These are phyloP conservation scores for Sinohyriopsis cumingii DNA, from an alignment of 2,888 invertebrate genomes.

Conservation along the genomic window DNA sequence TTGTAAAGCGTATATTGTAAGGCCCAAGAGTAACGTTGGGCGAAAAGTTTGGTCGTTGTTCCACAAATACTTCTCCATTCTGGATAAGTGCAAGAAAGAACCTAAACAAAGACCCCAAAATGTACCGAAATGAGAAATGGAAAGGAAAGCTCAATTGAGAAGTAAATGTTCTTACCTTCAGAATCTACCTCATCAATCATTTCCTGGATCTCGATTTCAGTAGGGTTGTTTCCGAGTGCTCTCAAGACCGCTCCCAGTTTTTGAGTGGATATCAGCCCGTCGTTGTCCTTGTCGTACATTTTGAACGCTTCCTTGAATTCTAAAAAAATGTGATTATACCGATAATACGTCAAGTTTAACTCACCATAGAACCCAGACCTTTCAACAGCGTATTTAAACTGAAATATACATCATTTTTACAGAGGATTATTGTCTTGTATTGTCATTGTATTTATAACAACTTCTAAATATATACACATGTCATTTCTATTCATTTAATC, in stretches of 20 bases:
- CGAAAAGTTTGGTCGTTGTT: too few species aligned
- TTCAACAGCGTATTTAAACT: not conserved
- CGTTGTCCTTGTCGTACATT: slow-evolving; percentile 48
- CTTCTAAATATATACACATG: too few species aligned
- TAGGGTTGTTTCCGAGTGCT: slow-evolving; percentile 48
- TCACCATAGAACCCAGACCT: not conserved
- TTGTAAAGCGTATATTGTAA: too few species aligned
- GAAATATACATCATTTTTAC: not conserved
- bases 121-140: not conserved
- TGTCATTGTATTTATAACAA: too few species aligned
- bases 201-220: slow-evolving; percentile 51
- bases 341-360: not conserved
- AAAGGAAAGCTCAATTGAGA: not conserved
- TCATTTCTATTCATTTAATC: too few species aligned
- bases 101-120: not conserved
- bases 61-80: too few species aligned
- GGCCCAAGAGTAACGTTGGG: too few species aligned
- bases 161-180: slow-evolving; percentile 29
- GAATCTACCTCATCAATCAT: slow-evolving; percentile 52
- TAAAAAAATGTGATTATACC: slow-evolving; percentile 10
- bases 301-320: slow-evolving; percentile 50
- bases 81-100: too few species aligned
- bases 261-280: slow-evolving; percentile 46
- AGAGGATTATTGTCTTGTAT: too few species aligned
- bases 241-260: slow-evolving; percentile 46